A percentile compares a stretch with the other conserved stretches of the same genome.
phyloP scores from a whole-genome alignment of 1,140 invertebrate species.

The Acromyrmex heyeri region DNA sequence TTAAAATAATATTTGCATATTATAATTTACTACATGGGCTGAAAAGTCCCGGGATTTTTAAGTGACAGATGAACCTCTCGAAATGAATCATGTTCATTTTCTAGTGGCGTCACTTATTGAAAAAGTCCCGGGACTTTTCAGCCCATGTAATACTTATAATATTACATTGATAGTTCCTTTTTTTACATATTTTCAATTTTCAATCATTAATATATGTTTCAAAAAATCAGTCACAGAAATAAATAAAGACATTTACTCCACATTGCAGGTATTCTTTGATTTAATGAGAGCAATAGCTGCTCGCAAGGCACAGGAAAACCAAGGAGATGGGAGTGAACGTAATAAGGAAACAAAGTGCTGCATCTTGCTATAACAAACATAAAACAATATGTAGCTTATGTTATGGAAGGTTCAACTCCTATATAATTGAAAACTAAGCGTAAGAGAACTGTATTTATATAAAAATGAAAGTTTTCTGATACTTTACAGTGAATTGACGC shows the following conservation, averaged over 20 bases:
- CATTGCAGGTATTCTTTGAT: conserved; percentile 97
- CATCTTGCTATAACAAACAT: conserved; percentile 89
- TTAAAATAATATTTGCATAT: not conserved
- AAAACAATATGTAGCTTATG: conserved; percentile 65
- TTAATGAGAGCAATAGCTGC: conserved; percentile 98
- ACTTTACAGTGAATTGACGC: conserved; percentile 79
- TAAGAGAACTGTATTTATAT: conserved; percentile 75
- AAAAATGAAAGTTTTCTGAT: conserved; percentile 74
- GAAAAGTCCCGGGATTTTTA: too few species aligned
- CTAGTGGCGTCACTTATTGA: too few species aligned
- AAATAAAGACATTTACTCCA: conserved; percentile 50
- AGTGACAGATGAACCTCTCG: too few species aligned
- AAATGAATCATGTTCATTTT: too few species aligned
- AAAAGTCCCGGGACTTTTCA: too few species aligned
- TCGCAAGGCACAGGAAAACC: conserved; percentile 96
- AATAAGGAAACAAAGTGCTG: conserved; percentile 96
- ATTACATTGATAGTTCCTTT: not conserved
- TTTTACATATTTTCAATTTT: conserved; percentile 15
- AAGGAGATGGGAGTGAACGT: conserved; percentile 95
- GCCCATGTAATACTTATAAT: not conserved
- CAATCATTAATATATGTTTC: not conserved
- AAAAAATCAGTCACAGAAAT: conserved; percentile 7
- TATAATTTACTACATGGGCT: not conserved
- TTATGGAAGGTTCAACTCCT: conserved; percentile 67
- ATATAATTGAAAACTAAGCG: conserved; percentile 69